Percentiles rank a stretch among this genome's conserved stretches.
Conservation (phyloP, 92 coral and sea anemone species). For the Epizoanthus rinbou region DNA sequence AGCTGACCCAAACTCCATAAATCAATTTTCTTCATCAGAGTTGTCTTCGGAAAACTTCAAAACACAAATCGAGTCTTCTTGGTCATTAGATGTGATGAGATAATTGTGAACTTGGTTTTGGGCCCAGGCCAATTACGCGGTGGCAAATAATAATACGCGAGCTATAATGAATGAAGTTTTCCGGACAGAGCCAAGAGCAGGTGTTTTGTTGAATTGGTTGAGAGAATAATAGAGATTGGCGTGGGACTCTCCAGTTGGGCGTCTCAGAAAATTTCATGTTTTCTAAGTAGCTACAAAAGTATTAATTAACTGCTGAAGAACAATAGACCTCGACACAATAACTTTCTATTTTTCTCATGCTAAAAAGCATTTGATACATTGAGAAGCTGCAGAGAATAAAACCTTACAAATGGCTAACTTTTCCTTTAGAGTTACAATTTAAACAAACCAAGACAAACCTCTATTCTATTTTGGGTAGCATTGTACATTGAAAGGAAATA, state of each 20-base stretch:
- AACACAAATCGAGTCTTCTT: constrained; percentile 55
- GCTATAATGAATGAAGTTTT: constrained; percentile 72
- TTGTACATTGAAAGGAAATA: not conserved
- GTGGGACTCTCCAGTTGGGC: constrained; percentile 60
- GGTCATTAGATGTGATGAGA: constrained; percentile 71
- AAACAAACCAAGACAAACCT: not conserved
- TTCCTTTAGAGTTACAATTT: not conserved
- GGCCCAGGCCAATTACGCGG: constrained; percentile 69
- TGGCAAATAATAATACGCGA: constrained; percentile 53
- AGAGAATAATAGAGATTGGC: constrained; percentile 60
- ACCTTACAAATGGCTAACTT: constrained; percentile 30
- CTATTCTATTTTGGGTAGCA: constrained; percentile 1
- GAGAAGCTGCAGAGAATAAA: constrained; percentile 13
- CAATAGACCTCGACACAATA: constrained; percentile 67
- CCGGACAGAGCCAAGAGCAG: constrained; percentile 42
- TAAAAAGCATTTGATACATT: constrained; percentile 35
- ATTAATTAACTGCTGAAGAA: constrained; percentile 83
- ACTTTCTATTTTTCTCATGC: constrained; percentile 49
- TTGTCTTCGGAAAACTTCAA: constrained; percentile 48
- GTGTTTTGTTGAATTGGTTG: constrained; percentile 22
- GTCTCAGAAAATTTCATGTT: constrained; percentile 56
- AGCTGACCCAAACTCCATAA: constrained; percentile 5
- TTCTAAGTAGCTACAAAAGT: constrained; percentile 71
- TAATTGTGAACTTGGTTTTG: constrained; percentile 65
- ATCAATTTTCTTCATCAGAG: constrained; percentile 1